A percentile compares a stretch with the other conserved stretches of the same genome.
These are phyloP conservation scores for Sicus ferrugineus DNA, from an alignment of 2,888 invertebrate genomes.

Conservation along the genomic window DNA sequence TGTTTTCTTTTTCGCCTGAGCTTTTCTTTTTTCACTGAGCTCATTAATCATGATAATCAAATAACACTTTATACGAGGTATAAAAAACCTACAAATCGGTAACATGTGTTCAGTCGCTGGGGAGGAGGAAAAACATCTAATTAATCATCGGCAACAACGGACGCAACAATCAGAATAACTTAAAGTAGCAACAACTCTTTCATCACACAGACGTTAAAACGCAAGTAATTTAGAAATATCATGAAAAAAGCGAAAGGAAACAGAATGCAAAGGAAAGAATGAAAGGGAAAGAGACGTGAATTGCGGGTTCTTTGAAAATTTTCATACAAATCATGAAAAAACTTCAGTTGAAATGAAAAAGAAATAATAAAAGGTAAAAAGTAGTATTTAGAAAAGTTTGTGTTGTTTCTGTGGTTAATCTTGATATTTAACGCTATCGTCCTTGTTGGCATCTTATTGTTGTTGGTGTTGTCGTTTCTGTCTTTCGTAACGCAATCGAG, in stretches of 20 bases:
- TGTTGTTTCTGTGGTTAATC: neutral
- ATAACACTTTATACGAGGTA: neutral
- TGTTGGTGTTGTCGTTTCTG: constrained; percentile 3
- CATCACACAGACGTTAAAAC: neutral
- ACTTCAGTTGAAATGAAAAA: no score
- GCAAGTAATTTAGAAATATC: neutral
- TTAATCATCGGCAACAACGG: constrained; percentile 15
- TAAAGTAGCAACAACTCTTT: neutral
- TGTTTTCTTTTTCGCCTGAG: neutral
- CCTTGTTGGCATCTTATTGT: neutral
- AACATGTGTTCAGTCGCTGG: neutral
- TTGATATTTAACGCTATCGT: neutral
- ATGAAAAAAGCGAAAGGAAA: neutral
- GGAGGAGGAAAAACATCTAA: constrained; percentile 4
- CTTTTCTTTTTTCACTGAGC: neutral
- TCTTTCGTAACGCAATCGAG: neutral
- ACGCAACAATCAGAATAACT: constrained; percentile 1
- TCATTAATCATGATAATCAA: constrained; percentile 16
- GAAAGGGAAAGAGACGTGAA: neutral
- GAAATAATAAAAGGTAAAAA: neutral
- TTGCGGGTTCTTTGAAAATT: no score
- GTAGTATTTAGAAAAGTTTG: neutral
- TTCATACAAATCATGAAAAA: no score
- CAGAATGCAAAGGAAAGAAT: neutral
- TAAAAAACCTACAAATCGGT: neutral